phyloP scores from a whole-genome alignment of 23 tunicate genomes.

The Halocynthia roretzi region DNA sequence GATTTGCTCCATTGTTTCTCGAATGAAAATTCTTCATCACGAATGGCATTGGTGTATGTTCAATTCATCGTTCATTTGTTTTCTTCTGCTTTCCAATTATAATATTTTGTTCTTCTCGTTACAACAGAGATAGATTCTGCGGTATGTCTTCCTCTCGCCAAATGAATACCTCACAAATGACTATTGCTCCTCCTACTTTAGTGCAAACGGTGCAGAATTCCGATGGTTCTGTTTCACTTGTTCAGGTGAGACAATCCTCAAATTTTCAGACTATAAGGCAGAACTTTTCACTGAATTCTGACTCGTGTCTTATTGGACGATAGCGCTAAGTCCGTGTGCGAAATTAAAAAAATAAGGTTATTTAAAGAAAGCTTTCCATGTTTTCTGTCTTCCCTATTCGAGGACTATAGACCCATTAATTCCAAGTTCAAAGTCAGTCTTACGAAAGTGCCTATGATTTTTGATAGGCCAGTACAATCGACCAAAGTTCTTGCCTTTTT shows the following conservation, averaged over 20 bases:
- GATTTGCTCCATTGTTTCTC: slow-evolving; percentile 45
- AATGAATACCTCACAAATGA: slow-evolving; percentile 6
- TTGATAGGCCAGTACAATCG: too few relatives aligned
- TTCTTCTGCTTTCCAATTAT: background rate
- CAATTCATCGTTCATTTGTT: background rate
- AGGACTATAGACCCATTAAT: too few relatives aligned
- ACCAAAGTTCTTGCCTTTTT: too few relatives aligned
- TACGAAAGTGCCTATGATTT: too few relatives aligned
- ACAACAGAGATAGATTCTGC: background rate
- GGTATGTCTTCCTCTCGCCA: background rate
- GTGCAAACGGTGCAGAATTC: slow-evolving; percentile 88
- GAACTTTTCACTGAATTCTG: too few relatives aligned
- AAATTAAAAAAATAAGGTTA: too few relatives aligned
- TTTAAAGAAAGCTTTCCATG: too few relatives aligned
- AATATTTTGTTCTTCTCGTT: background rate
- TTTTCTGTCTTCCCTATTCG: too few relatives aligned
- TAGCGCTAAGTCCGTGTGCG: too few relatives aligned
- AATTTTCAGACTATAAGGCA: too few relatives aligned
- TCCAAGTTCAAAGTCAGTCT: too few relatives aligned
- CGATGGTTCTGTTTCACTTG: slow-evolving; percentile 76
- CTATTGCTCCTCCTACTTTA: slow-evolving; percentile 54
- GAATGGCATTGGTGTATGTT: slow-evolving; percentile 6
- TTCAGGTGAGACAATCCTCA: slow-evolving; percentile 39
- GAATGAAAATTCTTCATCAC: slow-evolving; percentile 1
- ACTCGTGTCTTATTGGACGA: too few relatives aligned